Base-by-base conservation (phyloP, 1,140 invertebrate genomes). In the Radopholus similis region DNA sequence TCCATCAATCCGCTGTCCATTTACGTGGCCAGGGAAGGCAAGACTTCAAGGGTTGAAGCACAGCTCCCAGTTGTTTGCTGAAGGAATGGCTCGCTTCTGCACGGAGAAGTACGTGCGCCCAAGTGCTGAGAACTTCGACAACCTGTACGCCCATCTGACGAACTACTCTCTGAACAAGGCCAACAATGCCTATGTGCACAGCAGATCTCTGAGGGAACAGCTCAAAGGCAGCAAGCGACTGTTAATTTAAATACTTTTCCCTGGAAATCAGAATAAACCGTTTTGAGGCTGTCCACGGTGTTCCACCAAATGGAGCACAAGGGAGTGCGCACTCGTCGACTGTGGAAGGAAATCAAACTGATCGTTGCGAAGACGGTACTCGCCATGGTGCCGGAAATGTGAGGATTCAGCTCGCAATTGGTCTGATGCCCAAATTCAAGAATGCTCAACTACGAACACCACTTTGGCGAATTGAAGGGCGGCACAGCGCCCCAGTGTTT, bases 81-180 rank as follows among this genome's bases (percentile, higher is more conserved):
- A n/a, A 71, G 85, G 84, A 15, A 73, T 85, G 34, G 84, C 83
- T 9, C 71, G 84, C 37, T 85, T 85, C 73, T 85, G 84, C 42
- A 86, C 85, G 2, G 68, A 85, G 40, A 83, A 83, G 38, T 86
- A 86, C 68, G 49, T 58, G 21, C 66, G 63, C 51, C 82, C 82
- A 21, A 75, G 73, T 15, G 53, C 73, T 15, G 56, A 60, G 18
- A 86, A 86, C 64, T 71, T 85, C 28, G 74, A 81, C 57, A 83
- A 86, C 64, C 73, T 83, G 3, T 86, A 80, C 68, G 84, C 85
- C 77, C 85, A 86, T 78, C 75, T 86, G 60, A 86, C 85, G 18
- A 86, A 86, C 72, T 86, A 86, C 72, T 86, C 85, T 0, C 72
- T 86, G 38, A 86, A 86, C 66, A 86, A 86, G 70, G 71, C 76